Base-by-base conservation (phyloP, 2,888 invertebrate species). In the Heliothis peltigera region DNA sequence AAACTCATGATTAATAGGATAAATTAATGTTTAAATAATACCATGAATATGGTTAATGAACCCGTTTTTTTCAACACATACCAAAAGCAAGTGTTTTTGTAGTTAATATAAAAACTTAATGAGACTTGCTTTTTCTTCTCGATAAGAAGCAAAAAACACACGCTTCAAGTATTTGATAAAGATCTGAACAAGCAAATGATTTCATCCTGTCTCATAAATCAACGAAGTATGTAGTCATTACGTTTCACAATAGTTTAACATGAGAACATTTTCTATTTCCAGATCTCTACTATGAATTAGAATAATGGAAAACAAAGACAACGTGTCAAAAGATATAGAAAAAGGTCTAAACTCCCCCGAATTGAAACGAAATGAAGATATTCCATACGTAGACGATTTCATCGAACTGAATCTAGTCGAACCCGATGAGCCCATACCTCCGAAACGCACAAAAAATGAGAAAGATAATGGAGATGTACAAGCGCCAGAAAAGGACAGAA, bases 341-440 rank as follows among this genome's bases (percentile, higher is more conserved):
- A 87, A 88, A 86, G 92, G 92, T n/a, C 86, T 94, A 3, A 94
- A 91, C 61, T 93, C 94, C 2, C 90, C 90, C 18, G 93, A 93
- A 85, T 77, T 92, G 17, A 77, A 70, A 69, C 63, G 63, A 62
- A 83, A 82, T 48, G 71, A 83, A 35, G 85, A 87, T 43, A 91
- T 91, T 47, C 91, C 91, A 8, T 93, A 83, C 55, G 91, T 78
- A 4, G 94, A 94, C 71, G 94, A 94, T 42, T 77, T 76, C 32
- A 82, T 89, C 0, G 89, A 90, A 75, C 79, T 89, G 12, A 87
- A 88, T 48, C 72, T 87, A 48, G 84, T 87, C 17, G 84, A 70
- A 65, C 49, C 81, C 2, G 79, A 89, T 2, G 87, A 88, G 68
- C 88, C 89, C 1, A 64, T 83, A 47, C 85, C 86, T 76, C 89